These are phyloP conservation scores for Pemphigus obesinymphae DNA, from an alignment of 1,140 invertebrate genomes.

Conservation along the genomic window DNA sequence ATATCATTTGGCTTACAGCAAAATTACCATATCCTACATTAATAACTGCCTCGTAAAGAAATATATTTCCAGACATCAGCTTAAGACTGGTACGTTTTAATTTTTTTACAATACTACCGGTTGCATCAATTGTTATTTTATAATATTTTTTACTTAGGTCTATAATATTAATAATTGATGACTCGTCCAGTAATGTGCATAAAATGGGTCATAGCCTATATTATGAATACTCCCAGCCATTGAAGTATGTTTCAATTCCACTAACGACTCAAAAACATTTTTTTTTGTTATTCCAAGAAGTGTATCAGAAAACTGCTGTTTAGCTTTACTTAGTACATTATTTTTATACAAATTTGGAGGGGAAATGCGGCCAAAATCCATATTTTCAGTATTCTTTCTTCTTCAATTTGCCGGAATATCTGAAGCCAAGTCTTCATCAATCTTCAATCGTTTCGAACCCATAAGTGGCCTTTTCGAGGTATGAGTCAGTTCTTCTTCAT, in stretches of 20 bases:
- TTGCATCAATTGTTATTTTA: too few species aligned
- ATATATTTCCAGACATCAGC: too few species aligned
- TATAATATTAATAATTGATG: too few species aligned
- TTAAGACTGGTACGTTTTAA: too few species aligned
- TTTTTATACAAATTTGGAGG: not conserved
- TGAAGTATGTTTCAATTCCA: not conserved
- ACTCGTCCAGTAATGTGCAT: not conserved
- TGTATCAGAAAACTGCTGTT: not conserved
- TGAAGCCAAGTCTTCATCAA: not conserved
- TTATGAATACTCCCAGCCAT: not conserved
- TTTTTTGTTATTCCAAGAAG: not conserved
- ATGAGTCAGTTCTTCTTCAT: not conserved
- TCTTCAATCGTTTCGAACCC: too few species aligned
- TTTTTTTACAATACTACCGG: too few species aligned
- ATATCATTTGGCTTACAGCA: not conserved
- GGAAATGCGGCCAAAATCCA: too few species aligned
- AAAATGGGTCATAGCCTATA: not conserved
- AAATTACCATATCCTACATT: not conserved
- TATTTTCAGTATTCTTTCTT: too few species aligned
- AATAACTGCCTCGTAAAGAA: not conserved
- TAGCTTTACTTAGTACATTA: not conserved
- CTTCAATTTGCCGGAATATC: not conserved
- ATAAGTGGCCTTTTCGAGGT: not conserved
- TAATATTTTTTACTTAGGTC: too few species aligned
- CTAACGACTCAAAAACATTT: not conserved